Evolutionary conservation across 2,113 vertebrate genomes (phyloP), one percentile per base, ranked within the genome.

Genomic region (Spea multiplicata): DNA sequence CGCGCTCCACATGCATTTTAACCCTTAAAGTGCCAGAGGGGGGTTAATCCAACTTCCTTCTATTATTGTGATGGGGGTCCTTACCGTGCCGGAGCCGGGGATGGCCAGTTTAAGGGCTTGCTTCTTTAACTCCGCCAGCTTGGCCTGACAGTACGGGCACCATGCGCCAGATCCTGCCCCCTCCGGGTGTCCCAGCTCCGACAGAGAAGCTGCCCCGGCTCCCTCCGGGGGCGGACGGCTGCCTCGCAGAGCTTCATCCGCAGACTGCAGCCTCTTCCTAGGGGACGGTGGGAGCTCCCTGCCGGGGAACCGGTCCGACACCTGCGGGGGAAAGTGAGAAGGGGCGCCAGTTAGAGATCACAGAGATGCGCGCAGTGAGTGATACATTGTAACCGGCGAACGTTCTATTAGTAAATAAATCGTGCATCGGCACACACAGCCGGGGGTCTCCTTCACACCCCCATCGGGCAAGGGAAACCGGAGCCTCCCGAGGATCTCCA

Each of bases 171-270:
- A 91, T 14, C 87, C 87, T 4, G 86, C 81, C 30, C 84, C 73
- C 83, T 94, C 86, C 44, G 86, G 84, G 81, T 81, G 74, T 50
- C 88, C 89, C 62, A 86, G 89, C 84, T 96, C 95, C 0, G 88
- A 74, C 75, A 91, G 87, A 79, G 90, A 86, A 75, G 91, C 90
- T 7, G 95, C 93, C 14, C 95, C 95, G 2, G 96, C 95, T 79
- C 96, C 96, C 86, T 98, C 96, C 8, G 96, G 96, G 16, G 95
- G 86, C 49, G 96, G 96, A 66, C 96, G 94, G 88, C 91, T 91
- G 87, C 93, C 89, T 82, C 93, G 93, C 1, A 90, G 85, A 79
- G 91, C 90, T 82, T 93, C 93, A 78, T 93, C 93, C 55, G 85
- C 85, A 2, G 88, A 91, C 75, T 81, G 86, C 59, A 92, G 88